phyloP scores from a whole-genome alignment of 2,797 vertebrate species.

The Tokudaia muenninki region DNA sequence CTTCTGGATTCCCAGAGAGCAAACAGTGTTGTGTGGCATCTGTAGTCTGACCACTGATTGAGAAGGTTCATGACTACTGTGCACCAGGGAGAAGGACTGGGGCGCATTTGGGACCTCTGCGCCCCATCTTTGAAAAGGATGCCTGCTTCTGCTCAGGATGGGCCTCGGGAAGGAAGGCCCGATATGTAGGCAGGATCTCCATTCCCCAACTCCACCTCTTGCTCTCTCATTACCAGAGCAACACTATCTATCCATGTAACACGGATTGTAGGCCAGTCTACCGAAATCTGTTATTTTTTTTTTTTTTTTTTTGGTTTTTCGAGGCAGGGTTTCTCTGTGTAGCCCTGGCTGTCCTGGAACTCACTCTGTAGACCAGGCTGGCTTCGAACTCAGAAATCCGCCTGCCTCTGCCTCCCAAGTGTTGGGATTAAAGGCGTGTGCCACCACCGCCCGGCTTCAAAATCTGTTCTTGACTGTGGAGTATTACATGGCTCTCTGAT shows the following conservation, averaged over 20 bases:
- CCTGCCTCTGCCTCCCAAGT: no score
- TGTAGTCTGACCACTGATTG: neutral
- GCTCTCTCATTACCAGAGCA: slow-evolving; percentile 1
- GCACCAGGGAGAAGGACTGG: neutral
- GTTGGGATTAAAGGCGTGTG: no score
- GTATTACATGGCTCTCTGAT: neutral
- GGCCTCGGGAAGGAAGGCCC: neutral
- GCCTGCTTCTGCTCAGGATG: neutral
- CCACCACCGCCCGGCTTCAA: no score
- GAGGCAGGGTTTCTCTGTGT: no score
- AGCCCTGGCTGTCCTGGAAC: no score
- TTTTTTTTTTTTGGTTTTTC: no score
- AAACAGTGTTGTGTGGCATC: neutral
- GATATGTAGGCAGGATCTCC: neutral
- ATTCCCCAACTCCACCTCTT: no score
- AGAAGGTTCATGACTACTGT: neutral
- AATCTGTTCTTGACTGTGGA: neutral
- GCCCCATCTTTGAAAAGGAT: neutral
- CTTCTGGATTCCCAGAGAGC: neutral
- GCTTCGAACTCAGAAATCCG: no score
- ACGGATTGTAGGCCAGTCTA: neutral
- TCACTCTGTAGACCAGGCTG: no score
- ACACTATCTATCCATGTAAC: neutral
- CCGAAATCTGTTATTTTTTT: neutral
- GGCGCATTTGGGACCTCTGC: neutral